Conservation (phyloP, 64 coral and sea anemone genomes). For the Cladopsammia gracilis region DNA sequence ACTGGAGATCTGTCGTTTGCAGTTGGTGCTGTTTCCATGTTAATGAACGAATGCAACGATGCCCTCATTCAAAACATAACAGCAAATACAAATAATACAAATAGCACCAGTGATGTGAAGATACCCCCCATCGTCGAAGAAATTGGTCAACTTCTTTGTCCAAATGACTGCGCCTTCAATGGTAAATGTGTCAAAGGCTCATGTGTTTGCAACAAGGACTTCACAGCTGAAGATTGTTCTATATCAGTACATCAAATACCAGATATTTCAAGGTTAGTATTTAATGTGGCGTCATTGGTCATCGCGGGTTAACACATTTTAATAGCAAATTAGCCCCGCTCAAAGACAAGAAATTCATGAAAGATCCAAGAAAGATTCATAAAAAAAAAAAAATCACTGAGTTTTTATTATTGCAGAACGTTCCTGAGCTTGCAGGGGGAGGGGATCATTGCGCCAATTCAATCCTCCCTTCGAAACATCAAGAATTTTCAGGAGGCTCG, state of each 20-base stretch:
- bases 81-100: not conserved
- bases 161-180: constrained; percentile 45
- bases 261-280: constrained; percentile 8
- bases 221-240: constrained; percentile 57
- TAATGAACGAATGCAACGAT: constrained; percentile 41
- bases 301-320: too few relatives aligned
- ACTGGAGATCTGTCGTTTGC: constrained; percentile 63
- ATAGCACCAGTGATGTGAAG: not conserved
- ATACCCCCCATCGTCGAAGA: not conserved
- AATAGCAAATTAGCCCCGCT: too few relatives aligned
- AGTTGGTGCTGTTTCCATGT: not conserved
- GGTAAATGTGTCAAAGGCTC: constrained; percentile 68
- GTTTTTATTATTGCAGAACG: too few relatives aligned
- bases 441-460: too few relatives aligned
- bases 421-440: too few relatives aligned
- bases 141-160: constrained; percentile 35
- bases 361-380: too few relatives aligned
- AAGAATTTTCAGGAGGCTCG: too few relatives aligned
- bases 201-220: constrained; percentile 58
- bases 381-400: too few relatives aligned
- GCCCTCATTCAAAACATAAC: not conserved
- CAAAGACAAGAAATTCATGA: too few relatives aligned
- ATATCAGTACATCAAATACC: constrained; percentile 14
- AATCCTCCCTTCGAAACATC: too few relatives aligned
- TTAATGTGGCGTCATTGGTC: too few relatives aligned